Percentiles rank a stretch among this genome's conserved stretches.
These are phyloP conservation scores for Zootoca vivipara DNA, from an alignment of 2,113 vertebrate genomes.

Conservation along the genomic window DNA sequence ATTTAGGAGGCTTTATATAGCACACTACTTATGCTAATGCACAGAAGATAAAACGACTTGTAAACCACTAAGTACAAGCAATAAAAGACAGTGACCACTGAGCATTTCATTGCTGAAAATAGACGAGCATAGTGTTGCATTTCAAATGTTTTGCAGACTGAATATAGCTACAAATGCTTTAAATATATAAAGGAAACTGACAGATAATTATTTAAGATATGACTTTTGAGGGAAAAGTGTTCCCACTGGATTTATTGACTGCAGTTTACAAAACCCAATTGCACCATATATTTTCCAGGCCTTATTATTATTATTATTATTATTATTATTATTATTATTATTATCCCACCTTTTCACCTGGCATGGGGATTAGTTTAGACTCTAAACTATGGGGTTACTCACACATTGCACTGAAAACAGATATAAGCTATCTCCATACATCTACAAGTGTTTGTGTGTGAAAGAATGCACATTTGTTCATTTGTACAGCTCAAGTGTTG, in stretches of 20 bases:
- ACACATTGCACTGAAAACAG: background rate
- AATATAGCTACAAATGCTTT: constrained; percentile 24
- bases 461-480: too few species aligned
- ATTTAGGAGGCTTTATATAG: constrained; percentile 62
- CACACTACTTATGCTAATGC: constrained; percentile 48
- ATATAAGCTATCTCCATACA: too few species aligned
- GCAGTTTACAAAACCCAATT: background rate
- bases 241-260: background rate
- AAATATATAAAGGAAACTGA: constrained; percentile 37
- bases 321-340: too few species aligned
- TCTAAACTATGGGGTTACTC: background rate
- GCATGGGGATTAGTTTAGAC: too few species aligned
- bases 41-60: constrained; percentile 57
- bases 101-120: constrained; percentile 55
- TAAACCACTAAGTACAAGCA: constrained; percentile 60
- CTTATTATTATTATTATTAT: too few species aligned
- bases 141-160: constrained; percentile 7
- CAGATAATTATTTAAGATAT: constrained; percentile 20
- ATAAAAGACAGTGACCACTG: constrained; percentile 45
- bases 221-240: background rate
- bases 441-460: too few species aligned
- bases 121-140: constrained; percentile 29
- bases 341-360: too few species aligned
- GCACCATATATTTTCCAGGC: background rate
- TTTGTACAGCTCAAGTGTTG: too few species aligned